Percentiles rank a stretch among this genome's conserved stretches.
Conservation (phyloP, 2,888 invertebrate species). For the Agriopis aurantiaria region DNA sequence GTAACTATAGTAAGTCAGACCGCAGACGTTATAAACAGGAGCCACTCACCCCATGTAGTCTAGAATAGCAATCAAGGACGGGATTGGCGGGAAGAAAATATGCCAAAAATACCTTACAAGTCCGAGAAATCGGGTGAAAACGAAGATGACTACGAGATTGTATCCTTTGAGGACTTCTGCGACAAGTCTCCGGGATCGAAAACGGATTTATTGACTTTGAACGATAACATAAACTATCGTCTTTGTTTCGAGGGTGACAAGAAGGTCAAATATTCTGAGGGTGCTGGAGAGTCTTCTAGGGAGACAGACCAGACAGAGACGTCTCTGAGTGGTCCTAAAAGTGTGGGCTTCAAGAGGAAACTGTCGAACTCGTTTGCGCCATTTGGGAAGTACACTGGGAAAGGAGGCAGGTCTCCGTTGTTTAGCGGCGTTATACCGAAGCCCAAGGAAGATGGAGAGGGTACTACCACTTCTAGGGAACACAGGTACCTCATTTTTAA, state of each 20-base stretch:
- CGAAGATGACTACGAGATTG: constrained; percentile 82
- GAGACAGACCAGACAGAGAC: constrained; percentile 73
- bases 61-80: constrained; percentile 20
- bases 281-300: constrained; percentile 71
- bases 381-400: constrained; percentile 70
- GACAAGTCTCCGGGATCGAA: constrained; percentile 83
- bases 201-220: constrained; percentile 84
- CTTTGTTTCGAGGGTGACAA: constrained; percentile 79
- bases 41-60: constrained; percentile 28
- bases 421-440: constrained; percentile 76
- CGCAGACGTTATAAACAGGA: background rate
- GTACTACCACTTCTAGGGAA: constrained; percentile 63
- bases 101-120: constrained; percentile 83
- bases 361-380: constrained; percentile 72
- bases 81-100: constrained; percentile 52
- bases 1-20: background rate
- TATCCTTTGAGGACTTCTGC: constrained; percentile 87
- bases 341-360: constrained; percentile 67
- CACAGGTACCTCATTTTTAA: constrained; percentile 60
- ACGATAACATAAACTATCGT: constrained; percentile 83
- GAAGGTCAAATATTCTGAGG: constrained; percentile 61
- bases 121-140: constrained; percentile 72
- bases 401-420: constrained; percentile 62
- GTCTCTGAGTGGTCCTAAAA: constrained; percentile 72
- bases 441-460: constrained; percentile 65